Conservation (phyloP, 2,888 invertebrate genomes). For the Mesorhabditis spiculigera region DNA sequence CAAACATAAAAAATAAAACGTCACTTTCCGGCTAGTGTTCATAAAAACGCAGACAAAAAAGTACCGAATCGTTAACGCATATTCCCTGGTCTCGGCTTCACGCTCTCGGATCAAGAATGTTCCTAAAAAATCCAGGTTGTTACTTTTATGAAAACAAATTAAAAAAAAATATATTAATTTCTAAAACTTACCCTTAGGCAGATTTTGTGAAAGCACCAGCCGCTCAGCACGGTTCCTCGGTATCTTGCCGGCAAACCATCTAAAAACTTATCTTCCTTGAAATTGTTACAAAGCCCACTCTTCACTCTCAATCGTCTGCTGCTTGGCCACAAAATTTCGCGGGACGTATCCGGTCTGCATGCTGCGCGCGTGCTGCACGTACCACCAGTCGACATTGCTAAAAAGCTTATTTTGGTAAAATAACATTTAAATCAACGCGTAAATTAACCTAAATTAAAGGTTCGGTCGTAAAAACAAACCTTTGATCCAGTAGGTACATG, state of each 20-base stretch:
- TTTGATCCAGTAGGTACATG: constrained; percentile 80
- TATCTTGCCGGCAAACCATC: constrained; percentile 97
- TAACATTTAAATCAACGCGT: background rate
- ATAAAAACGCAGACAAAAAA: background rate
- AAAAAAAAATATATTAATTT: background rate
- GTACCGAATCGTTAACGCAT: constrained; percentile 50
- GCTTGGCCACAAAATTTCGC: constrained; percentile 93
- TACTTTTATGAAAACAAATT: background rate
- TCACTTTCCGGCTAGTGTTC: background rate
- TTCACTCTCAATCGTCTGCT: constrained; percentile 92
- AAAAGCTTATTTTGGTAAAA: constrained; percentile 12
- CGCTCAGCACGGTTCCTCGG: constrained; percentile 95
- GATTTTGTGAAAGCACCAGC: constrained; percentile 78
- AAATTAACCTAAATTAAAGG: constrained; percentile 9
- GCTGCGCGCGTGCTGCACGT: constrained; percentile 80
- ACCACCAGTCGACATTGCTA: constrained; percentile 93
- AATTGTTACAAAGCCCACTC: constrained; percentile 72
- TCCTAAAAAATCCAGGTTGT: constrained; percentile 59
- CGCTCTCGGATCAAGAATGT: constrained; percentile 92
- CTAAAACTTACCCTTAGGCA: constrained; percentile 70
- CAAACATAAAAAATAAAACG: background rate
- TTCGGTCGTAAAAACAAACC: constrained; percentile 11
- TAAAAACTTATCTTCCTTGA: constrained; percentile 62
- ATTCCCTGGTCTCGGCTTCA: constrained; percentile 80
- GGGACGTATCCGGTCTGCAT: constrained; percentile 89